Percentiles rank a stretch among this genome's conserved stretches.
Evolutionary conservation across 92 coral and sea anemone species (phyloP).

Genomic region (Pocillopora meandrina): DNA sequence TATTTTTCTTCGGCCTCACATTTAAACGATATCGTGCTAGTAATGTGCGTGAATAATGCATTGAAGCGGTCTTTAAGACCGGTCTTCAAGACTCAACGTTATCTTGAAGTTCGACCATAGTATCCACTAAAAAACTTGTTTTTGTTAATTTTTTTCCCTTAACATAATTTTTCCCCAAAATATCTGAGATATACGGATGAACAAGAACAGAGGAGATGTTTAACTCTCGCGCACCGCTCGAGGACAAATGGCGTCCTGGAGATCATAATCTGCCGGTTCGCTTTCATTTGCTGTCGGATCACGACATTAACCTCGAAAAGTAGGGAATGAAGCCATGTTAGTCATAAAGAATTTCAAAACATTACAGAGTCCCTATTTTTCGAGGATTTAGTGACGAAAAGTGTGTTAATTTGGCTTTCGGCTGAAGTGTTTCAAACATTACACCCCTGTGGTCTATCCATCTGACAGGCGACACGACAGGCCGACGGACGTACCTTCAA

Average conservation of each 20-base stretch:
- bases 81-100: background rate
- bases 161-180: background rate
- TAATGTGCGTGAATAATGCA: background rate
- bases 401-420: background rate
- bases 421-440: background rate
- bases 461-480: slow-evolving; percentile 29
- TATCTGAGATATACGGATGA: background rate
- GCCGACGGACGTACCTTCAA: slow-evolving; percentile 31
- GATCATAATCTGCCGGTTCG: background rate
- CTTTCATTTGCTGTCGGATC: background rate
- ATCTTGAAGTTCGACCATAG: too few relatives aligned
- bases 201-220: background rate
- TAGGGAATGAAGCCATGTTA: background rate
- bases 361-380: background rate
- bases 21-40: slow-evolving; percentile 26
- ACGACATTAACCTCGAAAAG: background rate
- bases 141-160: background rate
- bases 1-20: background rate
- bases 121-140: background rate
- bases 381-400: background rate
- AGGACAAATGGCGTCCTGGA: background rate
- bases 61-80: slow-evolving; percentile 3
- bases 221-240: background rate
- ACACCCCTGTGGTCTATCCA: slow-evolving; percentile 32
- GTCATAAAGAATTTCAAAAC: background rate